phyloP scores from a whole-genome alignment of 2,797 vertebrate species.

The Falco naumanni region DNA sequence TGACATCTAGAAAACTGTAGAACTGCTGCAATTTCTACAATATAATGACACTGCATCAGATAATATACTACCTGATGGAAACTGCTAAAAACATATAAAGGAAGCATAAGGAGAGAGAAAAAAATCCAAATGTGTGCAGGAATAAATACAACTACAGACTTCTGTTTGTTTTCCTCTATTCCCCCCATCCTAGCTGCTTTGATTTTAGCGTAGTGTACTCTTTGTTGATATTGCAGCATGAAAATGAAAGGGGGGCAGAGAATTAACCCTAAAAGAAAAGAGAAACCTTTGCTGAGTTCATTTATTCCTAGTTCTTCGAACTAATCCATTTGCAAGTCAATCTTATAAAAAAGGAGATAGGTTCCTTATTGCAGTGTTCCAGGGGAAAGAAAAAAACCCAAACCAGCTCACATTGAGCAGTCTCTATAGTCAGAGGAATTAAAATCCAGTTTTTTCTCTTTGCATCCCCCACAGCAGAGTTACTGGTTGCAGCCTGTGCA shows the following conservation, averaged over 20 bases:
- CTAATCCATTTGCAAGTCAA: conserved; percentile 46
- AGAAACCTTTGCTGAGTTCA: conserved; percentile 28
- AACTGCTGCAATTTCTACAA: conserved; percentile 32
- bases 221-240: conserved; percentile 20
- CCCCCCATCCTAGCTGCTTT: not conserved
- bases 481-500: not conserved
- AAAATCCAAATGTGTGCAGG: not conserved
- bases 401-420: not conserved
- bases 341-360: not conserved
- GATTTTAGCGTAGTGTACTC: not conserved
- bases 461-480: not conserved
- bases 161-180: not conserved
- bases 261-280: conserved; percentile 12
- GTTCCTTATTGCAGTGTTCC: not conserved
- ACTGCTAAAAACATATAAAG: not conserved
- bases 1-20: conserved; percentile 51
- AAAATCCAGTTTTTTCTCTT: not conserved
- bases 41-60: conserved; percentile 45
- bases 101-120: not conserved
- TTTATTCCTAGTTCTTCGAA: conserved; percentile 43
- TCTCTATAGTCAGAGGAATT: not conserved
- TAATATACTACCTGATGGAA: conserved; percentile 29
- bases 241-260: not conserved
- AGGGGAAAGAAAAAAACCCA: not conserved
- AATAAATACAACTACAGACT: conserved; percentile 8